Percentiles rank a stretch among this genome's conserved stretches.
phyloP scores from a whole-genome alignment of 2,888 invertebrate genomes.

The Brachycybe producta region DNA sequence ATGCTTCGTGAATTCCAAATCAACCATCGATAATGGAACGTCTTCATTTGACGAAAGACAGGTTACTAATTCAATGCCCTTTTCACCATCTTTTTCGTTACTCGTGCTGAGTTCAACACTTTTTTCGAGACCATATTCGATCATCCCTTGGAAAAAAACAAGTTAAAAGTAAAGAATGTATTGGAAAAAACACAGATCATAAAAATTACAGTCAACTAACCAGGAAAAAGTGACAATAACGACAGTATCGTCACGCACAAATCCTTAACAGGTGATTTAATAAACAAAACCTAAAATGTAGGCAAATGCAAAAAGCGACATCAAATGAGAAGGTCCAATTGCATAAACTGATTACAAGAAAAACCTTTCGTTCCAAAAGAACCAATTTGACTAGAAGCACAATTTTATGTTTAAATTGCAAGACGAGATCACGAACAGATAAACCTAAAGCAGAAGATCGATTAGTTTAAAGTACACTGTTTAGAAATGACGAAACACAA shows the following conservation, averaged over 20 bases:
- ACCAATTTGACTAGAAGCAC: constrained; percentile 82
- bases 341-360: too few relatives aligned
- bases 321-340: too few relatives aligned
- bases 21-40: background rate
- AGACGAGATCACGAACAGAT: constrained; percentile 63
- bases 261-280: constrained; percentile 80
- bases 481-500: background rate
- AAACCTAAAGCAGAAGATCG: constrained; percentile 48
- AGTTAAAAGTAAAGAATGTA: background rate
- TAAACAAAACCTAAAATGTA: constrained; percentile 62
- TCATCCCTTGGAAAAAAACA: constrained; percentile 41
- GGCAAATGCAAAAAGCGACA: too few relatives aligned
- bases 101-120: constrained; percentile 3
- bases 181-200: background rate
- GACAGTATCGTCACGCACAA: constrained; percentile 76
- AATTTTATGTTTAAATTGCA: constrained; percentile 81
- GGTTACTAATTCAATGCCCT: constrained; percentile 45
- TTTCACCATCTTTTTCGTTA: constrained; percentile 30
- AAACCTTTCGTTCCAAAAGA: constrained; percentile 57
- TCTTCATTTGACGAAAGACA: background rate
- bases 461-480: background rate
- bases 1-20: background rate
- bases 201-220: constrained; percentile 25
- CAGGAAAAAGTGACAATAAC: constrained; percentile 78
- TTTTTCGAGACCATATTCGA: constrained; percentile 58